phyloP scores from a whole-genome alignment of 1,140 invertebrate species.

The Drosophila burlai region DNA sequence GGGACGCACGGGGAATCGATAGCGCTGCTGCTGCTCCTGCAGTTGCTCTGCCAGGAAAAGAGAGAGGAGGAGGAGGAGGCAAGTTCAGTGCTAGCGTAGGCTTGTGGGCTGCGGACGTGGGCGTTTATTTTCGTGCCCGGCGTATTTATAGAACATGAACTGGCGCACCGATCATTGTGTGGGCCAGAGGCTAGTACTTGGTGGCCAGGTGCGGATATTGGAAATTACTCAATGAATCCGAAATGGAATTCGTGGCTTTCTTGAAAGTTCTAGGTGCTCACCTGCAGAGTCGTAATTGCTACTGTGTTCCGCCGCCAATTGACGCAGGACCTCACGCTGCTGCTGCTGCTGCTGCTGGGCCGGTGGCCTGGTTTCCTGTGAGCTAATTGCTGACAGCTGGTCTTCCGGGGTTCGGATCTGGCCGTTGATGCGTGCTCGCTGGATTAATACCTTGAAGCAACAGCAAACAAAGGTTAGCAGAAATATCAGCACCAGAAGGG shows the following conservation, averaged over 20 bases:
- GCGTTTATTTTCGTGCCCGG: constrained; percentile 67
- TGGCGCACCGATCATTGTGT: constrained; percentile 61
- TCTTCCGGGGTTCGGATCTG: constrained; percentile 32
- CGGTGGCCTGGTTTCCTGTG: constrained; percentile 29
- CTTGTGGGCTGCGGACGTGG: constrained; percentile 36
- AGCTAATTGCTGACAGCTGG: constrained; percentile 10
- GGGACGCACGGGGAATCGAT: constrained; percentile 80
- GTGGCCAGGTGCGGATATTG: constrained; percentile 52
- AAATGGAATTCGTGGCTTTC: not conserved
- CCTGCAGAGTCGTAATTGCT: constrained; percentile 66
- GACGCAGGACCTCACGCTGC: constrained; percentile 59
- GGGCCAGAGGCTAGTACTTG: constrained; percentile 30
- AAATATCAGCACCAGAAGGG: constrained; percentile 42
- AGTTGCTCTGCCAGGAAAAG: constrained; percentile 65
- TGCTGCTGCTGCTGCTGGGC: constrained; percentile 57
- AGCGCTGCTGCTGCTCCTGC: constrained; percentile 78
- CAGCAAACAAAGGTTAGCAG: constrained; percentile 59
- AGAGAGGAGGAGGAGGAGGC: constrained; percentile 29
- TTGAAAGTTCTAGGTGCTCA: constrained; percentile 10
- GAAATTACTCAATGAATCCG: constrained; percentile 22
- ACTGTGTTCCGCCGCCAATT: constrained; percentile 62
- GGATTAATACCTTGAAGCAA: constrained; percentile 67
- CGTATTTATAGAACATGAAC: constrained; percentile 76
- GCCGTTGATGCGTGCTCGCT: constrained; percentile 54
- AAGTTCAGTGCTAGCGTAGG: constrained; percentile 37